Conservation (phyloP, 1,140 invertebrate genomes). For the Tyrophagus putrescentiae region DNA sequence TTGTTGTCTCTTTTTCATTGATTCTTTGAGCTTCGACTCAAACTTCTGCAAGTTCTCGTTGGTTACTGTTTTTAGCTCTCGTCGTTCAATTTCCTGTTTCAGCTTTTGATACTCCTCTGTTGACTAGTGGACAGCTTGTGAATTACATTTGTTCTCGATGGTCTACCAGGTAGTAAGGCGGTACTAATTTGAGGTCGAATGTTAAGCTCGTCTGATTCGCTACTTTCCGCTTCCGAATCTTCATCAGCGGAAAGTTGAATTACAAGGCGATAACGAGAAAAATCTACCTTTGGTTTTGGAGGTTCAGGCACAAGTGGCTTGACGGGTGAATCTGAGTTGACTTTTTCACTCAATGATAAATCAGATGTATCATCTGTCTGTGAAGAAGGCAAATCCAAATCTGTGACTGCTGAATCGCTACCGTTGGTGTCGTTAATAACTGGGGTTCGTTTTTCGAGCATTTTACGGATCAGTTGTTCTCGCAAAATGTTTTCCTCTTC, state of each 20-base stretch:
- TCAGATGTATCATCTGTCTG: background rate
- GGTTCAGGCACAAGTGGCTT: background rate
- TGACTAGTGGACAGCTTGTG: slow-evolving; percentile 3
- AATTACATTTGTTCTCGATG: too few relatives aligned
- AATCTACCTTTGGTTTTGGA: background rate
- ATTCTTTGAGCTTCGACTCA: background rate
- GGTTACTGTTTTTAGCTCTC: background rate
- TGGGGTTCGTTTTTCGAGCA: background rate
- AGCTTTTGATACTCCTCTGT: slow-evolving; percentile 21
- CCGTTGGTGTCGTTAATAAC: background rate
- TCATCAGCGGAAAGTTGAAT: background rate
- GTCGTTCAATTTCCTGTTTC: slow-evolving; percentile 16
- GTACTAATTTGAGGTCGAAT: too few relatives aligned
- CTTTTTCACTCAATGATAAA: background rate
- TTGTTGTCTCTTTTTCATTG: background rate
- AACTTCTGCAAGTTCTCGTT: background rate
- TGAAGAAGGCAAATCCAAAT: background rate
- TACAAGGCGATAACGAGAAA: background rate
- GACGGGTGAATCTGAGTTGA: background rate
- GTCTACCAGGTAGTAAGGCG: too few relatives aligned
- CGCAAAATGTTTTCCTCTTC: slow-evolving; percentile 4
- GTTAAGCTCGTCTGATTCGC: too few relatives aligned
- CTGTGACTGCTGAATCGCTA: background rate
- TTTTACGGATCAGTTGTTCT: background rate
- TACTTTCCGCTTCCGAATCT: background rate